These are phyloP conservation scores for Druon quercuslanigerum DNA, from an alignment of 1,140 invertebrate genomes.

Conservation along the genomic window DNA sequence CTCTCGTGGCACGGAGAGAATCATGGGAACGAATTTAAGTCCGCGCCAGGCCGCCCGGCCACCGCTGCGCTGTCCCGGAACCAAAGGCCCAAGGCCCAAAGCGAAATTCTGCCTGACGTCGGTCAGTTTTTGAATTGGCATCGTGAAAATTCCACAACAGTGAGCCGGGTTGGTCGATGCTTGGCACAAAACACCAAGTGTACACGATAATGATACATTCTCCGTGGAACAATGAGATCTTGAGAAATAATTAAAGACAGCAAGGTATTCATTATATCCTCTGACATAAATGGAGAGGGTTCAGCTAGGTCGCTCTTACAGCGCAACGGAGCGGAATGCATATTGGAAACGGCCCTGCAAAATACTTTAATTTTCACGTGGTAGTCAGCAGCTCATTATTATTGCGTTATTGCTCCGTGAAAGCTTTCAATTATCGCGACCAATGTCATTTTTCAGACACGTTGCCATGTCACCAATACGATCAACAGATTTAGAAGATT, in stretches of 20 bases:
- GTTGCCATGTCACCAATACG: too few species aligned
- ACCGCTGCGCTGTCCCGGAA: conserved; percentile 56
- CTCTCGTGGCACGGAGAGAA: conserved; percentile 43
- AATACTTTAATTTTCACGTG: not conserved
- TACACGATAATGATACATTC: conserved; percentile 31
- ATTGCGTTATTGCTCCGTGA: not conserved
- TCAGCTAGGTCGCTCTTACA: not conserved
- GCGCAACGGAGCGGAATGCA: not conserved
- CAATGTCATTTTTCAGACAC: too few species aligned
- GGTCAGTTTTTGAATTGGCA: conserved; percentile 33
- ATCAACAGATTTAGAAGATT: too few species aligned
- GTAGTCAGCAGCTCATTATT: not conserved
- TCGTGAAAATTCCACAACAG: conserved; percentile 27
- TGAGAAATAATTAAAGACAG: conserved; percentile 31
- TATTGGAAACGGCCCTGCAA: not conserved
- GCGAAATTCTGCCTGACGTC: conserved; percentile 45
- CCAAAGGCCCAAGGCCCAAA: conserved; percentile 44
- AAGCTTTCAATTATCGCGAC: conserved; percentile 2
- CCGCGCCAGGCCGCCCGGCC: conserved; percentile 25
- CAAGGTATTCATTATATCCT: conserved; percentile 25
- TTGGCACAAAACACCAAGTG: conserved; percentile 32
- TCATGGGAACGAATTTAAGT: conserved; percentile 61
- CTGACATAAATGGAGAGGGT: not conserved
- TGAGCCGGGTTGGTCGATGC: not conserved
- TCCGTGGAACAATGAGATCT: conserved; percentile 32